phyloP scores from a whole-genome alignment of 2,797 vertebrate species.

The Peromyscus aztecus region DNA sequence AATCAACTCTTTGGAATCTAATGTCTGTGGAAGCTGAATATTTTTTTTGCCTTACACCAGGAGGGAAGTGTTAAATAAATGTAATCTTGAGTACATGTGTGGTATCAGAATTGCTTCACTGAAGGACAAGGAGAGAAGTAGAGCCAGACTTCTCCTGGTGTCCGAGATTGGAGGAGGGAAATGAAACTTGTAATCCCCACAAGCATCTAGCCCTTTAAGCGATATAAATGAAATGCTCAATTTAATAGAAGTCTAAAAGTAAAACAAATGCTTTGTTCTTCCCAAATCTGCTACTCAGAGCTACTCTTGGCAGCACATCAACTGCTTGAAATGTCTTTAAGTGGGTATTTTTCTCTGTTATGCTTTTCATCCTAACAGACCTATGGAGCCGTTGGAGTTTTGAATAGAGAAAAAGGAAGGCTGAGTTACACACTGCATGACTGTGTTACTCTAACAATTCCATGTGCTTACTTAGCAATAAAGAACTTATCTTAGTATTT shows the following conservation, averaged over 20 bases:
- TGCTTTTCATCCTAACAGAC: slow-evolving; percentile 73
- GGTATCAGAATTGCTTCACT: background rate
- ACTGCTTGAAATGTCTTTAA: slow-evolving; percentile 71
- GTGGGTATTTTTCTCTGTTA: slow-evolving; percentile 60
- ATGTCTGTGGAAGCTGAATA: background rate
- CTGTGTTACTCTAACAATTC: background rate
- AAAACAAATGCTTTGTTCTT: slow-evolving; percentile 80
- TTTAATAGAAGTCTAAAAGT: slow-evolving; percentile 77
- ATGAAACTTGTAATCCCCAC: slow-evolving; percentile 62
- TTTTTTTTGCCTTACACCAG: background rate
- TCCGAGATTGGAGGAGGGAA: slow-evolving; percentile 57
- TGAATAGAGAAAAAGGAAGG: slow-evolving; percentile 45
- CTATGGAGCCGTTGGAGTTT: slow-evolving; percentile 66
- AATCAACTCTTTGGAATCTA: background rate
- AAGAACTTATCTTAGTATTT: slow-evolving; percentile 52
- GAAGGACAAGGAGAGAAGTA: background rate
- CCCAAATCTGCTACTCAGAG: slow-evolving; percentile 60
- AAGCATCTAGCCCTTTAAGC: slow-evolving; percentile 66
- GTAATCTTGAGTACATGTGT: background rate
- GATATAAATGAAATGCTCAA: slow-evolving; percentile 71
- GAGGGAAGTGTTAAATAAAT: background rate
- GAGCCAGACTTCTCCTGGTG: slow-evolving; percentile 41
- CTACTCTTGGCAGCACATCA: slow-evolving; percentile 78
- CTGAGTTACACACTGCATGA: background rate
- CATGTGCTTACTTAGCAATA: slow-evolving; percentile 46